These are phyloP conservation scores for Clepsis dumicolana DNA, from an alignment of 2,888 invertebrate genomes.

Conservation along the genomic window DNA sequence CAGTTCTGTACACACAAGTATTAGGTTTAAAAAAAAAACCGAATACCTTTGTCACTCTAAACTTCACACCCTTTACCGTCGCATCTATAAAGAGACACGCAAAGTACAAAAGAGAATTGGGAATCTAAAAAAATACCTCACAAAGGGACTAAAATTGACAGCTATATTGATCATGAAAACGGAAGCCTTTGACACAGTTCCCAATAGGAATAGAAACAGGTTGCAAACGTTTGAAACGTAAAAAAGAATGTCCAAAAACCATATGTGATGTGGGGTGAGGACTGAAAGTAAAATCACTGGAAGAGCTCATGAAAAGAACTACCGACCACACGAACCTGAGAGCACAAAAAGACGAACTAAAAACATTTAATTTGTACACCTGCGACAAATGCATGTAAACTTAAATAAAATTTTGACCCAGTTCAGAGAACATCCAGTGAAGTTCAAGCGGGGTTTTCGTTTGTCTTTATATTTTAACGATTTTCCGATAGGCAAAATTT, in stretches of 20 bases:
- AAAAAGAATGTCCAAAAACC: slow-evolving; percentile 23
- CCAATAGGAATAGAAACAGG: slow-evolving; percentile 15
- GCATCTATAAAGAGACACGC: no score
- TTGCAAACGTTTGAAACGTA: slow-evolving; percentile 13
- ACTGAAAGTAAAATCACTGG: background rate
- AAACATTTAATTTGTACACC: no score
- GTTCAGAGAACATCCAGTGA: no score
- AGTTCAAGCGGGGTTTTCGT: no score
- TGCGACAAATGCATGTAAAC: no score
- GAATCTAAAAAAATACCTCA: background rate
- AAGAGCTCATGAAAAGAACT: background rate
- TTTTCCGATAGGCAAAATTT: no score
- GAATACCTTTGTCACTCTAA: background rate
- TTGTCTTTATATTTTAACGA: no score
- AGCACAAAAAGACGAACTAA: no score
- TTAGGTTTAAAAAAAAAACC: background rate
- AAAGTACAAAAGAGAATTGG: background rate
- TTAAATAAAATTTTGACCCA: no score
- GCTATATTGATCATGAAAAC: slow-evolving; percentile 34
- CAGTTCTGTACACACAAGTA: no score
- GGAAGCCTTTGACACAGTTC: slow-evolving; percentile 37
- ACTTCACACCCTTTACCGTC: background rate
- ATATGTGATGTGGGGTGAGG: background rate
- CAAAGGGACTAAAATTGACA: slow-evolving; percentile 33
- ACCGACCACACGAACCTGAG: no score